Evolutionary conservation across 1,140 invertebrate genomes (phyloP), one percentile per base, ranked within the genome.

Genomic region (Zaprionus tsacasi): DNA sequence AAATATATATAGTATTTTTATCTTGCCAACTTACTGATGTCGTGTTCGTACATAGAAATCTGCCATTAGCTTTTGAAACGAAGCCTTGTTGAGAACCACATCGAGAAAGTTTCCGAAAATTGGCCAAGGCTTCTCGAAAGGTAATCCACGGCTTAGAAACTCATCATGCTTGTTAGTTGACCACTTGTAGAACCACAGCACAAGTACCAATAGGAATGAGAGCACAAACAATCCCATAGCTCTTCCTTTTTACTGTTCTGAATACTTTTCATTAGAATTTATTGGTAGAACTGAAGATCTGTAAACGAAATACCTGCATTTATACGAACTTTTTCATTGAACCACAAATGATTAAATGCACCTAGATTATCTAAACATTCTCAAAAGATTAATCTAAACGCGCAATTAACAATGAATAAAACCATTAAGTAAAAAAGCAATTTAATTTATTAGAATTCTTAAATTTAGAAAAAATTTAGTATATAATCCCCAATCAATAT

Each of bases 181-280:
- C 87, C 83, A 91, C 45, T 78, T 85, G 48, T 86, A 91, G 12
- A 85, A 38, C 40, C 79, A 8, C 1, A 74, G 2, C 0, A 33
- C 38, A 3, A 79, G 30, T 10, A 2, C 78, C 45, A 79, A 7
- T 17, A 79, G 17, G 33, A 30, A 70, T 8, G 79, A 13, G 35
- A 66, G 43, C 27, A 79, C 21, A 52, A 52, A 13, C 4, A 52
- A 4, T n/a, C 12, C 38, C 38, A 40, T 40, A 4, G 38, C 4
- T 13, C 3, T 13, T 13, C 6, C n/a, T 12, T 36, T 40, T 40
- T 0, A 40, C 38, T 40, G n/a, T 6, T 13, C 13, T 4, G 12
- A 4, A 6, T 4, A 40, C 10, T 35, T 10, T 35, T 35, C 10
- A 5, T 5, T 1, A 40, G n/a, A 40, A 40, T 40, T 6, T 6